Conservation (phyloP, 1,140 invertebrate genomes). For the Drosophila arizonae region DNA sequence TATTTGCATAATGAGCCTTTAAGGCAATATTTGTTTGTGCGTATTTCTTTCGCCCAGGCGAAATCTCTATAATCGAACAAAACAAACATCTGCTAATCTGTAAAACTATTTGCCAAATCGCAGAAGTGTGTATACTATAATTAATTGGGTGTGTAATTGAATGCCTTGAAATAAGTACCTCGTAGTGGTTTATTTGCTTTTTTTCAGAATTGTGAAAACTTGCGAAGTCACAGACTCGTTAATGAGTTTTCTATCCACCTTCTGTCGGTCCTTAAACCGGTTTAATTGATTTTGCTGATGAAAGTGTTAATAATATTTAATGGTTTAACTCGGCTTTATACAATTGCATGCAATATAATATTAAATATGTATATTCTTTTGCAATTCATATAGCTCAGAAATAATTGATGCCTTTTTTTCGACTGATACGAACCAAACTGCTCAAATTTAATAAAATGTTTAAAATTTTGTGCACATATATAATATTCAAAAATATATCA, state of each 20-base stretch:
- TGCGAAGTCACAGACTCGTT: no score
- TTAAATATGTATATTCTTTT: conserved; percentile 4
- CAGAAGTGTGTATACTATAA: not conserved
- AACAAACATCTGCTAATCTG: conserved; percentile 26
- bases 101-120: not conserved
- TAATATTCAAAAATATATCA: no score
- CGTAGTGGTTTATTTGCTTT: not conserved
- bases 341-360: no score
- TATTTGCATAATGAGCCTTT: conserved; percentile 32
- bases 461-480: no score
- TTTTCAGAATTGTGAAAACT: not conserved
- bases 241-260: not conserved
- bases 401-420: no score
- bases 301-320: not conserved
- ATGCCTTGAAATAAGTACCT: not conserved
- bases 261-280: not conserved
- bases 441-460: no score
- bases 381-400: no score
- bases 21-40: conserved; percentile 39
- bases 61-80: conserved; percentile 17
- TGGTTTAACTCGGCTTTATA: no score
- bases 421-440: no score
- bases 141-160: not conserved
- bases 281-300: not conserved
- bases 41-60: conserved; percentile 5